Conservation (phyloP, 2,113 vertebrate genomes). For the Lophotis ruficrista region DNA sequence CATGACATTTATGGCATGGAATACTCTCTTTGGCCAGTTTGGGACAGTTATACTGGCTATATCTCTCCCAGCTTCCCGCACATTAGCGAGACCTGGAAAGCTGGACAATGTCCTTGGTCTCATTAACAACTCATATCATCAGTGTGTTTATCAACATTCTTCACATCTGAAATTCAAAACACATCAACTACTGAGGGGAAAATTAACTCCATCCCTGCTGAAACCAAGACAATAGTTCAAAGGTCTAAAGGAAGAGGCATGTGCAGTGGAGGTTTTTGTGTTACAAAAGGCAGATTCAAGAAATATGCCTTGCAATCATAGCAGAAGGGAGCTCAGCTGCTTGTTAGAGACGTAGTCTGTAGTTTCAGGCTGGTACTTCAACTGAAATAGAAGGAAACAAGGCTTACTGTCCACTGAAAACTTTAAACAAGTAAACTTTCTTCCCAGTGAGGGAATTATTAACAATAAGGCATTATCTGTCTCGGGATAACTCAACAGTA, state of each 20-base stretch:
- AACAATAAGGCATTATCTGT: not conserved
- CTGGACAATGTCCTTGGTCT: no score
- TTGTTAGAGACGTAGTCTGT: not conserved
- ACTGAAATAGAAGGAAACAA: not conserved
- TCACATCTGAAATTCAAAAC: no score
- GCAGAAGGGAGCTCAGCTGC: not conserved
- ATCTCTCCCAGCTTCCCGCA: no score
- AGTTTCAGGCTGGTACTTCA: not conserved
- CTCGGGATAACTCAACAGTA: not conserved
- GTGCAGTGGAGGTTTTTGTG: not conserved
- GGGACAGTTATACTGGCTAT: no score
- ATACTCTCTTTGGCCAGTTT: no score
- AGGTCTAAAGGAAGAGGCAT: not conserved
- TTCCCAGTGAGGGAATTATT: not conserved
- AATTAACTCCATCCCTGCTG: no score
- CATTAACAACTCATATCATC: no score
- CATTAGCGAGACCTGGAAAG: no score
- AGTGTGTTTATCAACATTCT: no score
- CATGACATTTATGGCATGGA: no score
- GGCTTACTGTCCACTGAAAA: not conserved
- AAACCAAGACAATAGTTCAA: not conserved
- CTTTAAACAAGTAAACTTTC: not conserved
- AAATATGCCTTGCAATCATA: not conserved
- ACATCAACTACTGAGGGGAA: no score
- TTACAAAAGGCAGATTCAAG: not conserved